Base-by-base conservation (phyloP, 37 sponge, comb jelly and placozoan species). In the Diacarnus erythraeanus region DNA sequence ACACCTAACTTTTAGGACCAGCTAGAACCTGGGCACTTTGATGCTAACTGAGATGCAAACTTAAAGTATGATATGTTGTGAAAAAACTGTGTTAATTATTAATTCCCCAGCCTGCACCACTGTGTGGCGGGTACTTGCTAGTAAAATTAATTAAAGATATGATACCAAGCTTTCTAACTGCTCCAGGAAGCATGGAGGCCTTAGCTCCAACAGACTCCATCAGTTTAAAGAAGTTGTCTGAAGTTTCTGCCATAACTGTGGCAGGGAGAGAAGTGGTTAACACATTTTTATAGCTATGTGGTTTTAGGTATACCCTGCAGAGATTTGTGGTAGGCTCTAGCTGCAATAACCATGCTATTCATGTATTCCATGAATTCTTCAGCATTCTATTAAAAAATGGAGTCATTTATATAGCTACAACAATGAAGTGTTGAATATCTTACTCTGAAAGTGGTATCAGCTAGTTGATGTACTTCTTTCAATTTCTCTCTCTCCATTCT, bases 381-480 rank as follows among this genome's bases (percentile, higher is more conserved):
- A 38, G 80, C 66, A 64, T 86, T 82, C 91, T 59, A 3, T 27
- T 12, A 12, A 33, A 20, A 33, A 29, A 36, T 69, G 35, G 37
- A 36, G 69, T 18, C 4, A 37, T 20, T 12, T 69, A 20, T 9
- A 12, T 72, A 44, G 38, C 38, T 36, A 83, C 21, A 68, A 47
- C 51, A 47, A 47, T 47, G 51, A 12, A 47, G 10, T 47, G 12
- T 47, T 6, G 31, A 30, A 6, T 2, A 30, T 67, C 84, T 75
- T 59, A 91, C 91, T 37, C 80, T 77, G 80, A 72, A 91, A 3
- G 91, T 91, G 5, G 91, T 83, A 42, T 82, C 87, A 5, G 91
- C 83, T 21, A 91, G 87, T 23, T 72, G 39, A 57, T 85, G 78
- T n/a, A 77, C 44, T 43, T 90, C 76, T 57, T 85, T 76, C 0